Percentiles rank a stretch among this genome's conserved stretches.
phyloP scores from a whole-genome alignment of 2,888 invertebrate species.

The Embidobia sp. region DNA sequence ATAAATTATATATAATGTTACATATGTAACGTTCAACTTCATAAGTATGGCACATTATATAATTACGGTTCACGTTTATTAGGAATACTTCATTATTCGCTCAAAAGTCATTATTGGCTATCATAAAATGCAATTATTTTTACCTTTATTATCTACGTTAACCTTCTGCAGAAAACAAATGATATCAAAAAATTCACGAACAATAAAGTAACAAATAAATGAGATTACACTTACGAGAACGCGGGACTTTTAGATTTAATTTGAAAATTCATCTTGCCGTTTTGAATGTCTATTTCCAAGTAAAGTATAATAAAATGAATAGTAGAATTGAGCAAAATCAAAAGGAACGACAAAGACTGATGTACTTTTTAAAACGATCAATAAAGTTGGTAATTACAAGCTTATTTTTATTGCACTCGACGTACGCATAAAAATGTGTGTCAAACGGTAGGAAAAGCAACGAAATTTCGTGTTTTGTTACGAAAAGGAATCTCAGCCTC shows the following conservation, averaged over 20 bases:
- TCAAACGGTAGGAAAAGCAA: conserved; percentile 66
- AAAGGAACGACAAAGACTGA: conserved; percentile 54
- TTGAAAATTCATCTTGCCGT: conserved; percentile 35
- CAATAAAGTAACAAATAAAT: conserved; percentile 43
- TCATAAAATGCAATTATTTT: conserved; percentile 50
- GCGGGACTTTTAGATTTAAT: conserved; percentile 7
- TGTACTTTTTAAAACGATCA: conserved; percentile 59
- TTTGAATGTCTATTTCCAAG: conserved; percentile 35
- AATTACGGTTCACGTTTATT: conserved; percentile 55
- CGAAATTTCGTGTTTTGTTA: conserved; percentile 58
- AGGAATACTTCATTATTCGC: no score
- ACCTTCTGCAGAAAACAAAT: not conserved
- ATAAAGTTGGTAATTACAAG: conserved; percentile 63
- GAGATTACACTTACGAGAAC: not conserved
- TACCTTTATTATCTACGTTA: conserved; percentile 25
- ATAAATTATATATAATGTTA: conserved; percentile 50
- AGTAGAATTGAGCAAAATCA: conserved; percentile 48
- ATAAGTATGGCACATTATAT: conserved; percentile 50
- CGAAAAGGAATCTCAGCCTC: conserved; percentile 46
- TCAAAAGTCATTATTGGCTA: conserved; percentile 53
- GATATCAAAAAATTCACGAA: conserved; percentile 38
- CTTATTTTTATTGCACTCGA: conserved; percentile 52
- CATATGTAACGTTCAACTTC: conserved; percentile 30
- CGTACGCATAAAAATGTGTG: conserved; percentile 61
- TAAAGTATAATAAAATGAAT: conserved; percentile 47